Evolutionary conservation across 2,113 vertebrate genomes (phyloP), one percentile per base, ranked within the genome.

Genomic region (Taurulus bubalis): DNA sequence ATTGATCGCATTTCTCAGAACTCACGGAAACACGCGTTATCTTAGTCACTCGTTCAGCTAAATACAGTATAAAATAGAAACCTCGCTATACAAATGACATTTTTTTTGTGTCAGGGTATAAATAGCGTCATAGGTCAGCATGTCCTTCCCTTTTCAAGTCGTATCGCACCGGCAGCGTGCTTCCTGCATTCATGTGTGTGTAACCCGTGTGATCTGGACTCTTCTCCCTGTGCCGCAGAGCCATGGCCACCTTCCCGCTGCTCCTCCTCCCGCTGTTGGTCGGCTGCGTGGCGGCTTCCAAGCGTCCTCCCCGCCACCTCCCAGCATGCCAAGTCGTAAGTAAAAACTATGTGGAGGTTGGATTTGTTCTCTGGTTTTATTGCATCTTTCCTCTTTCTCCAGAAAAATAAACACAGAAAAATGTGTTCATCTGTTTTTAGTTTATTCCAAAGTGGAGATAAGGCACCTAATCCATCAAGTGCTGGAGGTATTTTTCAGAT

Each of bases 291-390:
- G 87, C 85, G 45, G 89, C 95, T 0, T 91, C 91, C 67, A 82
- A 89, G 22, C 94, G 79, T 20, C 93, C 84, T 24, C 62, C 79
- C n/a, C n/a, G 8, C 3, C 94, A 93, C 49, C 83, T 85, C 34
- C 60, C 84, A 0, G 64, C 95, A 40, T 98, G 97, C 91, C 91
- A 89, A 80, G 93, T 91, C 92, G 97, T 99, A 95, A 97, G 96
- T 89, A 18, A 75, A 58, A 0, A 26, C 68, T 32, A 24, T 40
- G 18, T 22, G 7, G 18, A 24, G 47, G n/a, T 55, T 26, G 30
- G 55, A 56, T 30, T 42, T 8, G n/a, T 51, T 49, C 1, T 22
- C 2, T 32, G 28, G 9, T 42, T 28, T 22, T 12, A 26, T 8
- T 22, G 20, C 55, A 42, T 83, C 51, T 42, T 32, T 20, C 26